phyloP scores from a whole-genome alignment of 2,888 invertebrate genomes.

The Hoplodrina ambigua region DNA sequence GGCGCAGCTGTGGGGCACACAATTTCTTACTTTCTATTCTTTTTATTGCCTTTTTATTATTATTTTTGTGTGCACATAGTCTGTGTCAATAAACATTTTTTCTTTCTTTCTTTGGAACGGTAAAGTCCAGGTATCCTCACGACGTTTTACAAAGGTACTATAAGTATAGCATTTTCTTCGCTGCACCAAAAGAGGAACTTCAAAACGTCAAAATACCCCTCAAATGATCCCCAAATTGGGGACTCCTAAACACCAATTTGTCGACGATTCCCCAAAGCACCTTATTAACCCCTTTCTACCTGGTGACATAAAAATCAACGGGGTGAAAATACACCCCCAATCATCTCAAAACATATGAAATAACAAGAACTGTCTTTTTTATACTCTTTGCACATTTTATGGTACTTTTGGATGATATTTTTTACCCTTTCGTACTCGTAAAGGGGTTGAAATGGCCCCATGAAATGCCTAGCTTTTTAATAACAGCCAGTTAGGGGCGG shows the following conservation, averaged over 20 bases:
- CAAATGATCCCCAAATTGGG: background rate
- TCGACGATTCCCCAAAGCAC: slow-evolving; percentile 17
- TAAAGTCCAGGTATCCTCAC: too few relatives aligned
- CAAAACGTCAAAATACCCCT: background rate
- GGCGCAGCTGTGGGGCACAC: too few relatives aligned
- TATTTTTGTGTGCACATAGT: too few relatives aligned
- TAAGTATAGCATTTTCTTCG: too few relatives aligned
- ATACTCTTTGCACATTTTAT: slow-evolving; percentile 64
- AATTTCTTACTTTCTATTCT: too few relatives aligned
- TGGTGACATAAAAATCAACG: slow-evolving; percentile 70
- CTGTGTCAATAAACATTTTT: too few relatives aligned
- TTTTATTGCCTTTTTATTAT: too few relatives aligned
- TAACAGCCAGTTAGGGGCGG: slow-evolving; percentile 59
- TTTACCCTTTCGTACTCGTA: slow-evolving; percentile 59
- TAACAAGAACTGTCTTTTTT: slow-evolving; percentile 57
- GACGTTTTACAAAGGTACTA: too few relatives aligned
- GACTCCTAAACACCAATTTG: slow-evolving; percentile 18
- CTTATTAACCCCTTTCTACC: slow-evolving; percentile 59
- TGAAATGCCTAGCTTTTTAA: slow-evolving; percentile 66
- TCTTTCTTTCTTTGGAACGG: too few relatives aligned
- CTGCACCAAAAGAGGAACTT: too few relatives aligned
- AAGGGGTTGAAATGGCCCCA: slow-evolving; percentile 64
- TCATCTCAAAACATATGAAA: slow-evolving; percentile 54
- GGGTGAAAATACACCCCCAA: slow-evolving; percentile 58
- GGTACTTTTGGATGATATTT: slow-evolving; percentile 52